Percentiles rank a stretch among this genome's conserved stretches.
Conservation (phyloP, 2,113 vertebrate species). For the Eptatretus burgeri region DNA sequence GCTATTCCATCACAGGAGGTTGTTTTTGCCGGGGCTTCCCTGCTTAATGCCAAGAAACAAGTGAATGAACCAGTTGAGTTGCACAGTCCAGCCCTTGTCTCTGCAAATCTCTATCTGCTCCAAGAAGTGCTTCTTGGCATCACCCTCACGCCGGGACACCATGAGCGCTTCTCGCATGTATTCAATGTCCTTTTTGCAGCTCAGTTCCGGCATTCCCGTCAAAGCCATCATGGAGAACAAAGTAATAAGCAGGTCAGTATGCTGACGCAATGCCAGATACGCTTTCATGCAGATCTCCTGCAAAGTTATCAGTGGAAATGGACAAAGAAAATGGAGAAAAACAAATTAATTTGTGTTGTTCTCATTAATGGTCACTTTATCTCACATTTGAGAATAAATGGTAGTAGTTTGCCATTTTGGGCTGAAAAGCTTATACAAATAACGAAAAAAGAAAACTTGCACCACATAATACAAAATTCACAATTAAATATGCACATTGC, state of each 20-base stretch:
- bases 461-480: no score
- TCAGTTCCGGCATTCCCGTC: constrained; percentile 30
- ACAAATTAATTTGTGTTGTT: no score
- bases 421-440: no score
- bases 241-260: constrained; percentile 23
- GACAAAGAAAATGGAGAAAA: background rate
- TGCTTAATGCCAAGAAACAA: constrained; percentile 23
- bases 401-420: no score
- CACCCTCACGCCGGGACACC: constrained; percentile 15
- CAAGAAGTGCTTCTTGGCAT: constrained; percentile 22
- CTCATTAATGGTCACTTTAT: no score
- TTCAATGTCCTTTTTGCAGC: constrained; percentile 20
- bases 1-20: no score
- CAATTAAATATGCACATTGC: no score
- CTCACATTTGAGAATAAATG: no score
- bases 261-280: constrained; percentile 23
- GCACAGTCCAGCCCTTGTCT: constrained; percentile 23
- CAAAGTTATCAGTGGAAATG: background rate
- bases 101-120: constrained; percentile 21
- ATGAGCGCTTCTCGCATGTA: constrained; percentile 27
- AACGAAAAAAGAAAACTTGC: no score
- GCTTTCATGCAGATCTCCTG: constrained; percentile 26
- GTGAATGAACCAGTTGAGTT: constrained; percentile 34
- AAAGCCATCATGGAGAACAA: constrained; percentile 34
- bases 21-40: constrained; percentile 1